phyloP scores from a whole-genome alignment of 2,113 vertebrate species.

The Calypte anna region DNA sequence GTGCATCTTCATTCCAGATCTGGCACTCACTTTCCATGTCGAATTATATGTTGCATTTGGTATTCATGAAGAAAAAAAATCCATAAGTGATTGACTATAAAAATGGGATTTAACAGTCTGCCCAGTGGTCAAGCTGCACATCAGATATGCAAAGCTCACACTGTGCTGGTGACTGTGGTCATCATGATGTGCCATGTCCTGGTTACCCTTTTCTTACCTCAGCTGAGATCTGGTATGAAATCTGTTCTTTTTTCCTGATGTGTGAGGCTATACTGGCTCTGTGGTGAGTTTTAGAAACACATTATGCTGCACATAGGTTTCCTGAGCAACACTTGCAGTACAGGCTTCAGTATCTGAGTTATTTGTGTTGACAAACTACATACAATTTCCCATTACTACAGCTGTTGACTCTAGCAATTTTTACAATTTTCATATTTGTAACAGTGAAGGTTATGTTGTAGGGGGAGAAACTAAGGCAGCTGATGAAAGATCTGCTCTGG shows the following conservation, averaged over 20 bases:
- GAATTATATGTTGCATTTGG: constrained; percentile 5
- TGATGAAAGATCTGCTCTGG: not conserved
- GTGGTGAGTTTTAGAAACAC: not conserved
- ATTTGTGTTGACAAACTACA: constrained; percentile 32
- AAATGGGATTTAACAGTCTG: not conserved
- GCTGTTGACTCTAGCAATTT: not conserved
- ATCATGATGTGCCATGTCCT: not conserved
- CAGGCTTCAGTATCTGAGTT: constrained; percentile 16
- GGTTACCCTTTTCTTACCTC: not conserved
- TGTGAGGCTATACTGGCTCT: not conserved
- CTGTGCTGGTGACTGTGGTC: not conserved
- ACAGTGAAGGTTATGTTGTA: not conserved
- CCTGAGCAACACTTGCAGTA: constrained; percentile 46
- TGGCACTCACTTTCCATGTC: not conserved
- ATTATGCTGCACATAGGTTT: constrained; percentile 5
- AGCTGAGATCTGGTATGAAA: not conserved
- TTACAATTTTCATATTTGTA: not conserved
- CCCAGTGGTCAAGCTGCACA: not conserved
- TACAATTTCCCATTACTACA: not conserved
- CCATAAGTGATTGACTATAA: not conserved
- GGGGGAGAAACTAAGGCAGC: not conserved
- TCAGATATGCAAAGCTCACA: not conserved
- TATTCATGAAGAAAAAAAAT: not conserved
- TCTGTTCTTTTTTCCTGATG: not conserved
- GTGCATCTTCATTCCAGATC: not conserved